Evolutionary conservation across 2,888 invertebrate species (phyloP), one percentile per base, ranked within the genome.

Genomic region (Seira musarum): DNA sequence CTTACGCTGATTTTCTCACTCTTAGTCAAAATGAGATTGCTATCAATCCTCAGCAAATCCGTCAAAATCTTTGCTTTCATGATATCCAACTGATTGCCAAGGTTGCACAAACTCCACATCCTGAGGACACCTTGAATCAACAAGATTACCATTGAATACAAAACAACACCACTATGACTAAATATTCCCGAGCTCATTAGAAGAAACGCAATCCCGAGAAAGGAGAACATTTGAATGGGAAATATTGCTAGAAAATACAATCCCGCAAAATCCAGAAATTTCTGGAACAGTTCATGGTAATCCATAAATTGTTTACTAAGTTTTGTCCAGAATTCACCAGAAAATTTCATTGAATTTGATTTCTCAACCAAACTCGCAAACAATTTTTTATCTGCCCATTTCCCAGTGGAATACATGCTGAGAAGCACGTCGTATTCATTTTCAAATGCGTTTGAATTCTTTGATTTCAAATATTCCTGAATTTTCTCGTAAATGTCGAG

Each of bases 1-100:
- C 64, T 57, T 68, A 80, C 80, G 69, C 74, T 69, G 10, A 65
- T 61, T 21, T 22, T 74, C 17, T 80, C 80, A 24, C 70, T 60
- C 15, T 30, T 24, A 6, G 30, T 24, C 25, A 46, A 17, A 61
- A 74, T 80, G 17, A 49, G 25, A n/a, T 80, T 46, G 19, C 30
- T 57, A 49, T 75, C 65, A 1, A 75, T 24, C 46, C 46, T 3
- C 46, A 75, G 8, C 1, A 70, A 15, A 21, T 40, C 10, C 60
- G 25, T 57, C 30, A 80, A 46, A 46, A 81, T 63, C 6, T 8
- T 49, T 8, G 19, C 17, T 46, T 77, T 68, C n/a, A 24, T 69
- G 35, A 40, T 35, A 35, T 77, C 69, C 1, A 77, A n/a, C 1
- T 15, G 24, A n/a, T 69, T 22, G 5, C 77, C 77, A 21, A 53